Percentiles rank a stretch among this genome's conserved stretches.
Conservation (phyloP, 1,140 invertebrate species). For the Pseudomyrmex pallidus region DNA sequence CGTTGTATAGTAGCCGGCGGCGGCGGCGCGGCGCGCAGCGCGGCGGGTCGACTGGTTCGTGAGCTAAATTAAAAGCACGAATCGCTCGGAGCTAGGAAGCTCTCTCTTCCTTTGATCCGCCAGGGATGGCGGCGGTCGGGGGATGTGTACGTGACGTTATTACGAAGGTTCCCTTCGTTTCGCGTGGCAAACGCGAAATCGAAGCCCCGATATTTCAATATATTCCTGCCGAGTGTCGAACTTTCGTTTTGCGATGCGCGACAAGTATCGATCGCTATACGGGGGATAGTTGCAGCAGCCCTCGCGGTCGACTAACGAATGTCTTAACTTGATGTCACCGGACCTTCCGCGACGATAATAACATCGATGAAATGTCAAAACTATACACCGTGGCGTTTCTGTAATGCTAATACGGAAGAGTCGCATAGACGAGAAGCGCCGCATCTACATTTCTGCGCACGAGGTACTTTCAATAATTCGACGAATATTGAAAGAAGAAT, state of each 20-base stretch:
- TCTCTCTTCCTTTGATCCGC: slow-evolving; percentile 79
- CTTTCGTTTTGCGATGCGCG: slow-evolving; percentile 24
- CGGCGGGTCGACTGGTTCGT: slow-evolving; percentile 74
- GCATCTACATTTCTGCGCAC: background rate
- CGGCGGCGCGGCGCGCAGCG: slow-evolving; percentile 17
- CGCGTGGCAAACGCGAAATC: slow-evolving; percentile 73
- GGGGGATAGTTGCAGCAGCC: background rate
- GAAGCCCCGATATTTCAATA: slow-evolving; percentile 64
- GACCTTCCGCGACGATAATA: background rate
- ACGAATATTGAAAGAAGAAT: background rate
- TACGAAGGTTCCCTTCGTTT: slow-evolving; percentile 75
- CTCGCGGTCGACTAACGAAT: slow-evolving; percentile 27
- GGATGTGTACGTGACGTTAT: slow-evolving; percentile 80
- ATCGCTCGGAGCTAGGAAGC: slow-evolving; percentile 72
- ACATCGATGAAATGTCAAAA: slow-evolving; percentile 19
- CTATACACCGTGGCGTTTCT: background rate
- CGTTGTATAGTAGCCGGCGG: slow-evolving; percentile 63
- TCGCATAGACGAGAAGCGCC: background rate
- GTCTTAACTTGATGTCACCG: background rate
- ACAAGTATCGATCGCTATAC: background rate
- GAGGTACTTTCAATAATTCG: slow-evolving; percentile 3
- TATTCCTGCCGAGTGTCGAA: slow-evolving; percentile 45
- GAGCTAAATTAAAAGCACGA: slow-evolving; percentile 84
- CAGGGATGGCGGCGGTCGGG: slow-evolving; percentile 64
- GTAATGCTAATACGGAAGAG: slow-evolving; percentile 18